Percentiles rank a stretch among this genome's conserved stretches.
Evolutionary conservation across 2,797 vertebrate genomes (phyloP).

Genomic region (Premnoplex brunnescens): DNA sequence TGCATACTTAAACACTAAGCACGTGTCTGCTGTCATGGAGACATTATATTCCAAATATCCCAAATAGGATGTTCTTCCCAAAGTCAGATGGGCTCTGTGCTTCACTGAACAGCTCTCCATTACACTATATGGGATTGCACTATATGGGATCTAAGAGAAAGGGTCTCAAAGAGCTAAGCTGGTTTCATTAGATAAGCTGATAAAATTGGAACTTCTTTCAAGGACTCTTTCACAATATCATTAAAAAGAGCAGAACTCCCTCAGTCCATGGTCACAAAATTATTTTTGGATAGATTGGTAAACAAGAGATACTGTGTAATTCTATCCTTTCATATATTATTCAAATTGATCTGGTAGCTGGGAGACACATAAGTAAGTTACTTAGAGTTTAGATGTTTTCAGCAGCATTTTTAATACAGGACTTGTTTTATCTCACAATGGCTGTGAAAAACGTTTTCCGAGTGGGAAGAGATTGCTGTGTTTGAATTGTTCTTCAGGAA

Average conservation of each 20-base stretch:
- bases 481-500: background rate
- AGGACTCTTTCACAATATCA: background rate
- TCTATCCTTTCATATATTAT: background rate
- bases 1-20: too few species aligned
- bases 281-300: background rate
- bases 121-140: background rate
- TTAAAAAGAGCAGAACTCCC: background rate
- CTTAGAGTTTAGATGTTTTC: background rate
- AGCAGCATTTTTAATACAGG: background rate
- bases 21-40: background rate
- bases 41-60: background rate
- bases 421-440: background rate
- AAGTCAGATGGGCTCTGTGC: background rate
- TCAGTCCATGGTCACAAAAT: background rate
- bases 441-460: background rate
- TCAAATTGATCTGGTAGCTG: background rate
- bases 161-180: background rate
- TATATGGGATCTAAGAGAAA: background rate
- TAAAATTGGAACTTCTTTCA: background rate
- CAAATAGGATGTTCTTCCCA: background rate
- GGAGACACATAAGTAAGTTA: background rate
- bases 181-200: background rate
- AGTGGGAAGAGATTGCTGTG: background rate
- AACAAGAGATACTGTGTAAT: background rate
- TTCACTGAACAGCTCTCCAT: background rate